Conservation (phyloP, 2,797 vertebrate species). For the Sebastes steindachneri region DNA sequence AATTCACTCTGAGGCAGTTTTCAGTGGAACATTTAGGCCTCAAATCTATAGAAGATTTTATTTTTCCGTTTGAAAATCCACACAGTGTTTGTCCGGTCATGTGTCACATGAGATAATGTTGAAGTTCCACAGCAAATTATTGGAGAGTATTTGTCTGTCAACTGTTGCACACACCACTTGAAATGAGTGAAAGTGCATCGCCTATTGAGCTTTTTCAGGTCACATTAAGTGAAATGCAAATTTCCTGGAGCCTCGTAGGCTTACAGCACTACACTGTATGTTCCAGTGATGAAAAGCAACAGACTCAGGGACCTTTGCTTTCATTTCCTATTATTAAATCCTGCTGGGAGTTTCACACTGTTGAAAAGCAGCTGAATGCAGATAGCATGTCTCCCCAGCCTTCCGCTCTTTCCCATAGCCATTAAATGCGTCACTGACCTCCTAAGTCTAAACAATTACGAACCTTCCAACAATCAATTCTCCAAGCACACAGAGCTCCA, state of each 20-base stretch:
- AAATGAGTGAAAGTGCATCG: background rate
- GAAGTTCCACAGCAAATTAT: no score
- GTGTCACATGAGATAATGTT: background rate
- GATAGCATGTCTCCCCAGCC: background rate
- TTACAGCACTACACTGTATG: background rate
- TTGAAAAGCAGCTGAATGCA: background rate
- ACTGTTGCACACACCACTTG: background rate
- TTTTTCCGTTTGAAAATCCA: background rate
- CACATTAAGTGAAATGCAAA: background rate
- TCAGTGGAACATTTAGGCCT: background rate
- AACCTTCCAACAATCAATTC: conserved; percentile 27
- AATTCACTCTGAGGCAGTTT: background rate
- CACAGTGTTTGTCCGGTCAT: background rate
- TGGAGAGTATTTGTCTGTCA: background rate
- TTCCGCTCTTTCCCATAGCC: conserved; percentile 1
- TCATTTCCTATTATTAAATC: conserved; percentile 11
- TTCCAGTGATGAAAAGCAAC: background rate
- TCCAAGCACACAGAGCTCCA: background rate
- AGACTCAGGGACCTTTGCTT: conserved; percentile 2
- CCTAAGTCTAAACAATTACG: conserved; percentile 18
- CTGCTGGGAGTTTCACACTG: background rate
- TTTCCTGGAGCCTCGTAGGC: no score
- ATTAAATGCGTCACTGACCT: conserved; percentile 31
- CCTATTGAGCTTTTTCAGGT: background rate
- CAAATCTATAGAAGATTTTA: background rate